Evolutionary conservation across 2,113 vertebrate genomes (phyloP).

Genomic region (Odobenus rosmarus): DNA sequence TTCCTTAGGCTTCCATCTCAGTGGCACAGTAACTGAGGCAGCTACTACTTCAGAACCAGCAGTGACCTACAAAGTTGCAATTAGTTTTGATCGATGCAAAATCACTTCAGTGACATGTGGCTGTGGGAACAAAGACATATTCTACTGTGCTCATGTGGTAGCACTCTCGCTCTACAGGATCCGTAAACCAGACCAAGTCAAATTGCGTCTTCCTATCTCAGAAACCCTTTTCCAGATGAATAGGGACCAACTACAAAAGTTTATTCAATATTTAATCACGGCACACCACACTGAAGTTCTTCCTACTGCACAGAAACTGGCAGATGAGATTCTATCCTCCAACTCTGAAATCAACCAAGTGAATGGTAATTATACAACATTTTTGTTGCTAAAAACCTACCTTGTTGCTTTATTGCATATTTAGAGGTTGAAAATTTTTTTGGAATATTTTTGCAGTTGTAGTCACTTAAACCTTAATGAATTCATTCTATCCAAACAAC

Average conservation of each 20-base stretch:
- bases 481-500: slow-evolving; percentile 57
- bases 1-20: slow-evolving; percentile 96
- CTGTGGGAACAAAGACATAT: slow-evolving; percentile 98
- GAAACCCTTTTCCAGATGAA: slow-evolving; percentile 99
- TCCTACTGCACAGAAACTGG: slow-evolving; percentile 98
- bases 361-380: slow-evolving; percentile 89
- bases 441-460: background rate
- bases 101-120: slow-evolving; percentile 99
- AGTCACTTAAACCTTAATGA: slow-evolving; percentile 35
- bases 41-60: slow-evolving; percentile 93
- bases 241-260: slow-evolving; percentile 99
- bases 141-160: slow-evolving; percentile 99
- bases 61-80: slow-evolving; percentile 97
- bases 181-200: slow-evolving; percentile 98
- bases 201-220: slow-evolving; percentile 98
- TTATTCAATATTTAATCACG: slow-evolving; percentile 99
- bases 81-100: slow-evolving; percentile 99
- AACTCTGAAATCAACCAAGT: slow-evolving; percentile 99
- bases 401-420: slow-evolving; percentile 48
- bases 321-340: slow-evolving; percentile 99
- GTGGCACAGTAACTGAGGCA: slow-evolving; percentile 95
- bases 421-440: background rate
- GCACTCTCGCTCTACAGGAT: slow-evolving; percentile 98
- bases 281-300: slow-evolving; percentile 99
- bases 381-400: slow-evolving; percentile 58